These are phyloP conservation scores for Petrocephalus zakoni DNA, from an alignment of 2,113 vertebrate genomes.

Conservation along the genomic window DNA sequence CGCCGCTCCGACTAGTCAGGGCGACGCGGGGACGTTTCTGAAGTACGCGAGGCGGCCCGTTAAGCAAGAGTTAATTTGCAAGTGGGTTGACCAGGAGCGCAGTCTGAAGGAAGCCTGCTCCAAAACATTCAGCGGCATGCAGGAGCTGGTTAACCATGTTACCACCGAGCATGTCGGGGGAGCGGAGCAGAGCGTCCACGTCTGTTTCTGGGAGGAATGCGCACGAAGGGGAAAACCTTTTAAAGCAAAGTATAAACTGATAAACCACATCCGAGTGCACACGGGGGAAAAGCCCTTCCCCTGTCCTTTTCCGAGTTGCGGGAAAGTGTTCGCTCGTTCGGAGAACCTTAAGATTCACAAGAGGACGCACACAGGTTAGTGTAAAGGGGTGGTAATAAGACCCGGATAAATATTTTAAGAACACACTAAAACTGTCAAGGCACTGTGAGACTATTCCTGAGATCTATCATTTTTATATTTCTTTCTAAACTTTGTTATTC, in stretches of 20 bases:
- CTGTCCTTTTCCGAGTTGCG: slow-evolving; percentile 86
- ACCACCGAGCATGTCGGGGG: slow-evolving; percentile 76
- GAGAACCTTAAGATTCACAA: slow-evolving; percentile 98
- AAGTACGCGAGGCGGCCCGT: slow-evolving; percentile 94
- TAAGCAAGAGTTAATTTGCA: slow-evolving; percentile 97
- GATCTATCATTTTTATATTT: not conserved
- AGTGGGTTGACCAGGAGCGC: slow-evolving; percentile 84
- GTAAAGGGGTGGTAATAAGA: not conserved
- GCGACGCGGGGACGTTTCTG: slow-evolving; percentile 83
- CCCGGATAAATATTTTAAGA: not conserved
- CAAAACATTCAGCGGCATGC: slow-evolving; percentile 52
- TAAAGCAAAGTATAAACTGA: slow-evolving; percentile 92
- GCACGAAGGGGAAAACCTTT: slow-evolving; percentile 69
- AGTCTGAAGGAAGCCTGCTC: slow-evolving; percentile 61
- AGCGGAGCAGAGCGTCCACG: slow-evolving; percentile 70
- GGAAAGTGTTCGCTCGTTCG: slow-evolving; percentile 91
- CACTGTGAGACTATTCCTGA: not conserved
- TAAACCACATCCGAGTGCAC: slow-evolving; percentile 93
- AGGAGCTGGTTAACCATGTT: slow-evolving; percentile 70
- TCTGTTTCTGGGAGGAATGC: slow-evolving; percentile 75
- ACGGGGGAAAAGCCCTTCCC: slow-evolving; percentile 91
- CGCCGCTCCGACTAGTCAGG: slow-evolving; percentile 73
- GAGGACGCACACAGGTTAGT: slow-evolving; percentile 95
- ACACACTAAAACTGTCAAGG: not conserved
- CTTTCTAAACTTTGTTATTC: not conserved